A percentile compares a stretch with the other conserved stretches of the same genome.
These are phyloP conservation scores for Pachydiplax longipennis DNA, from an alignment of 2,888 invertebrate genomes.

Conservation along the genomic window DNA sequence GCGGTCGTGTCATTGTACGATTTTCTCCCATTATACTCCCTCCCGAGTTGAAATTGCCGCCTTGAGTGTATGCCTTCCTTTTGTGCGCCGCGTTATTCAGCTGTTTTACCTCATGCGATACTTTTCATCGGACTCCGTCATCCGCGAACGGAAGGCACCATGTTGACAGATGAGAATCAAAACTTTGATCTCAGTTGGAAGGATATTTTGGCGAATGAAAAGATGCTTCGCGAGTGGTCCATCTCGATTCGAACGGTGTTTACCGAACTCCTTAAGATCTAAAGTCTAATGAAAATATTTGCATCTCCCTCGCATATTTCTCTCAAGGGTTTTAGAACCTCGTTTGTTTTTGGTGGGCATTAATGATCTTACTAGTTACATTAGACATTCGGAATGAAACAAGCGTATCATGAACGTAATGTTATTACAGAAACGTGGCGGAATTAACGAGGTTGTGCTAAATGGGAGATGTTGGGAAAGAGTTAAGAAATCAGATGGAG, in stretches of 20 bases:
- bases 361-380: too few relatives aligned
- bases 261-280: neutral
- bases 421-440: too few relatives aligned
- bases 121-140: neutral
- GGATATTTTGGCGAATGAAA: neutral
- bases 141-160: neutral
- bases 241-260: neutral
- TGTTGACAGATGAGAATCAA: neutral
- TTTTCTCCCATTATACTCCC: neutral
- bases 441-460: too few relatives aligned
- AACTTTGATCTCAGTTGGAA: neutral
- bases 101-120: neutral
- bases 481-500: too few relatives aligned
- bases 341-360: too few relatives aligned
- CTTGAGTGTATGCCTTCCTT: neutral
- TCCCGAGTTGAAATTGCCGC: neutral
- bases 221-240: neutral
- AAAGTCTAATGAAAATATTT: neutral
- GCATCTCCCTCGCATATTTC: too few relatives aligned
- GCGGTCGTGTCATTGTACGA: neutral
- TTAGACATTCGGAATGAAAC: too few relatives aligned
- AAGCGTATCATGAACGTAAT: too few relatives aligned
- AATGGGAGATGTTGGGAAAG: too few relatives aligned
- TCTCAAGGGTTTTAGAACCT: too few relatives aligned
- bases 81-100: neutral